A percentile compares a stretch with the other conserved stretches of the same genome.
Evolutionary conservation across 2,888 invertebrate genomes (phyloP).

Genomic region (Yponomeuta evonymella): DNA sequence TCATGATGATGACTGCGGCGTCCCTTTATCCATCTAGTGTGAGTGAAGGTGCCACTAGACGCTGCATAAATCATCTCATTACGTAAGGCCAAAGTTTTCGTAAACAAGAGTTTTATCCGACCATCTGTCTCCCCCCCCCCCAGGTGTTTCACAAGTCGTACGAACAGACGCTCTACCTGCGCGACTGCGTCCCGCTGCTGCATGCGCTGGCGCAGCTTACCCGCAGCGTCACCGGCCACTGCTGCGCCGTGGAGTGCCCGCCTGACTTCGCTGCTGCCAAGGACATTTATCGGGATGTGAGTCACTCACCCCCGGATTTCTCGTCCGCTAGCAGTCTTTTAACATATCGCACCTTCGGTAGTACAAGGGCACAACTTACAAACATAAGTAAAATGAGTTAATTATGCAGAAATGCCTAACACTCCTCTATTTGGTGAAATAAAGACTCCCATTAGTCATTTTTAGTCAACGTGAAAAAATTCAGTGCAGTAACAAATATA

Average conservation of each 20-base stretch:
- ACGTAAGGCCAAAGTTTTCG: background rate
- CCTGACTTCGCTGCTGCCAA: slow-evolving; percentile 25
- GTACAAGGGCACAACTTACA: too few relatives aligned
- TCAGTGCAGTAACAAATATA: too few relatives aligned
- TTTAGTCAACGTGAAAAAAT: too few relatives aligned
- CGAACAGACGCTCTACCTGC: slow-evolving; percentile 37
- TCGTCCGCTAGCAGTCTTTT: background rate
- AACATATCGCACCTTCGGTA: too few relatives aligned
- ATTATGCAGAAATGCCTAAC: too few relatives aligned
- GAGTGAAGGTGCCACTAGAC: too few relatives aligned
- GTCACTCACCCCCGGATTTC: background rate
- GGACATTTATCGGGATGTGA: slow-evolving; percentile 5
- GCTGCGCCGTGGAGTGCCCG: slow-evolving; percentile 28
- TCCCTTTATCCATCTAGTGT: too few relatives aligned
- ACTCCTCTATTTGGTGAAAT: too few relatives aligned
- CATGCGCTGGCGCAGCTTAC: slow-evolving; percentile 26
- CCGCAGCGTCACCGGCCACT: slow-evolving; percentile 24
- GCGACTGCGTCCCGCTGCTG: slow-evolving; percentile 34
- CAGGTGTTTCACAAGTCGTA: slow-evolving; percentile 49
- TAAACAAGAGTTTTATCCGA: background rate
- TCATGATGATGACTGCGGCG: too few relatives aligned
- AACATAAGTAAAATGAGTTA: too few relatives aligned
- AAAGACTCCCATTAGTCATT: too few relatives aligned
- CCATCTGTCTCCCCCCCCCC: background rate
- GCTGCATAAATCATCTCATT: too few relatives aligned